Conservation (phyloP, 2,888 invertebrate genomes). For the Eupithecia subfuscata region DNA sequence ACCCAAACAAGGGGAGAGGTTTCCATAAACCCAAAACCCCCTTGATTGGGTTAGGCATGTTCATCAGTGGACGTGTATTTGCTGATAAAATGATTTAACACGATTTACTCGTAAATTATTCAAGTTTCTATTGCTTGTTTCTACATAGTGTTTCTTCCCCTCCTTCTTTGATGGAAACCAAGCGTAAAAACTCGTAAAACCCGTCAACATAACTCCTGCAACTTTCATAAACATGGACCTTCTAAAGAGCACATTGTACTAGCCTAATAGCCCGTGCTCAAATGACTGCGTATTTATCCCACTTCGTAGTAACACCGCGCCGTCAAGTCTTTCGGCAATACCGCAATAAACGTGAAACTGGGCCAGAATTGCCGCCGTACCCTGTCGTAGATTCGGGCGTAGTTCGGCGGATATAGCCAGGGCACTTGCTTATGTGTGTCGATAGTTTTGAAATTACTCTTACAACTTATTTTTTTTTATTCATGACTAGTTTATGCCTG, state of each 20-base stretch:
- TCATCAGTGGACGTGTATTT: too few species aligned
- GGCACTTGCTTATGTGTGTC: not conserved
- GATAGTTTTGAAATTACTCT: too few species aligned
- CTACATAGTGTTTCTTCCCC: not conserved
- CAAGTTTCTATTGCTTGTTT: not conserved
- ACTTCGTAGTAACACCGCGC: slow-evolving; percentile 21
- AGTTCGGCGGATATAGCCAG: not conserved
- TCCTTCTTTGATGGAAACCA: not conserved
- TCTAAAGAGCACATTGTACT: slow-evolving; percentile 23
- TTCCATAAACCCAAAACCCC: too few species aligned
- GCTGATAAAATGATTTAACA: too few species aligned
- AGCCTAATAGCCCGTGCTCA: slow-evolving; percentile 18
- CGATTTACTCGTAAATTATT: not conserved
- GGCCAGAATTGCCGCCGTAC: slow-evolving; percentile 23
- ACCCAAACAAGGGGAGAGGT: too few species aligned
- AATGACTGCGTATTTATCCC: slow-evolving; percentile 24
- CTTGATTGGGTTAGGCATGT: too few species aligned
- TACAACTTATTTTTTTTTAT: too few species aligned
- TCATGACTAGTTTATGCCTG: too few species aligned
- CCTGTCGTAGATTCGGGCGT: not conserved
- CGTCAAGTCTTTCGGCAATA: slow-evolving; percentile 33
- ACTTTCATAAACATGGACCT: slow-evolving; percentile 10
- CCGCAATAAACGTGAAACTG: slow-evolving; percentile 32
- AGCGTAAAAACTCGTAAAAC: slow-evolving; percentile 7
- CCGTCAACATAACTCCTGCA: not conserved